phyloP scores from a whole-genome alignment of 1,140 invertebrate species.

The Caenorhabditis tropicalis region DNA sequence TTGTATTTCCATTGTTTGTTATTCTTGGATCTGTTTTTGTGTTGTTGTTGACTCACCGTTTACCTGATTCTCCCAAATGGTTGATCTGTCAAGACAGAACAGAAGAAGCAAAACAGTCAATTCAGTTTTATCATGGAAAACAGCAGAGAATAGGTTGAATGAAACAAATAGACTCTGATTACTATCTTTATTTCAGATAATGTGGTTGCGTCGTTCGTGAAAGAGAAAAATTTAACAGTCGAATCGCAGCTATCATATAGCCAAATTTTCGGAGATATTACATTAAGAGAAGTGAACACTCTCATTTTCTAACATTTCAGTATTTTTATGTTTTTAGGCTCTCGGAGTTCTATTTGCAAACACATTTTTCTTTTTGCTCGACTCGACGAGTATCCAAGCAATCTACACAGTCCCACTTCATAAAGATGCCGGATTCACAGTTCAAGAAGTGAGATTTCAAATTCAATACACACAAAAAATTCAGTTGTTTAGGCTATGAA shows the following conservation, averaged over 20 bases:
- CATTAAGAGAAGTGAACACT: neutral
- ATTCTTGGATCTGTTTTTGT: neutral
- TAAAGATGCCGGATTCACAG: neutral
- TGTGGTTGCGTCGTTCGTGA: neutral
- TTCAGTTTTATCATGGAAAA: neutral
- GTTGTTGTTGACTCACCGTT: neutral
- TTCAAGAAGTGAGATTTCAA: neutral
- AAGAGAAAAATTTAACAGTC: neutral
- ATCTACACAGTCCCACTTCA: neutral
- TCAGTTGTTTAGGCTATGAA: neutral
- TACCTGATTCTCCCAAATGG: conserved; percentile 6
- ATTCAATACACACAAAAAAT: neutral
- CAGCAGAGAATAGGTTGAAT: neutral
- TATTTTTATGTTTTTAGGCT: neutral
- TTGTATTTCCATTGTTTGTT: neutral
- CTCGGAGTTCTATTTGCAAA: neutral
- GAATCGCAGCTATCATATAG: neutral
- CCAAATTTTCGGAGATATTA: neutral
- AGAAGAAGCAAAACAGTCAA: neutral
- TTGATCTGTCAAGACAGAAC: neutral
- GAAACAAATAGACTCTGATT: neutral
- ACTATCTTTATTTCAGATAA: neutral
- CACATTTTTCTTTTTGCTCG: neutral
- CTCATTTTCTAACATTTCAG: no score
- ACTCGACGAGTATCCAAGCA: neutral